Evolutionary conservation across 2,888 invertebrate species (phyloP), one percentile per base, ranked within the genome.

Genomic region (Ornithoptera priamus): DNA sequence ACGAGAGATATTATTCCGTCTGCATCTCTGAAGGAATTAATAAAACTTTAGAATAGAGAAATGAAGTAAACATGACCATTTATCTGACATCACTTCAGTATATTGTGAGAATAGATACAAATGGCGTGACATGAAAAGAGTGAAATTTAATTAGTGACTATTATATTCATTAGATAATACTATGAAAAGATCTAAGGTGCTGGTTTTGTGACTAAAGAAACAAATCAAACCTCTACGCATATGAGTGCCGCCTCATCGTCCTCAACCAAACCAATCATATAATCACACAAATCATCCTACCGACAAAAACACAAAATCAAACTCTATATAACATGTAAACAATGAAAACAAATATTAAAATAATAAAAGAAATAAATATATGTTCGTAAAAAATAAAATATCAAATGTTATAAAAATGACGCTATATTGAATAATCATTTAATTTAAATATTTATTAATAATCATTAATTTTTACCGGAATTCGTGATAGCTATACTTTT

Each of bases 191-290:
- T 8, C 22, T 22, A 57, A 12, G n/a, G 57, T 58, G 22, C 18
- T 3, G 1, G 36, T 36, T 22, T 58, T 30, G 58, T 59, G n/a
- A 63, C 63, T 59, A 59, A 59, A 18, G 63, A 63, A 72, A 65
- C 62, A 69, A 80, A 75, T 75, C 93, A 89, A 92, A 93, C 92
- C 92, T 93, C 92, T 86, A 82, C 86, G 79, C 85, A 81, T 78
- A 93, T 91, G 72, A 93, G 91, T 84, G 93, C 92, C 79, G 88
- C 88, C 77, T 92, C 93, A 92, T 93, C 93, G 88, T 92, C 92
- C 88, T 92, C 92, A 89, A 88, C 88, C 91, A 93, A 92, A 89
- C 92, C 92, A 92, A 92, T 90, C 88, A 93, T 90, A 92, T 91
- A 93, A 89, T 93, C 93, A 93, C 91, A 92, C 86, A 93, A 89